These are phyloP conservation scores for Eptatretus burgeri DNA, from an alignment of 2,113 vertebrate species.

Conservation along the genomic window DNA sequence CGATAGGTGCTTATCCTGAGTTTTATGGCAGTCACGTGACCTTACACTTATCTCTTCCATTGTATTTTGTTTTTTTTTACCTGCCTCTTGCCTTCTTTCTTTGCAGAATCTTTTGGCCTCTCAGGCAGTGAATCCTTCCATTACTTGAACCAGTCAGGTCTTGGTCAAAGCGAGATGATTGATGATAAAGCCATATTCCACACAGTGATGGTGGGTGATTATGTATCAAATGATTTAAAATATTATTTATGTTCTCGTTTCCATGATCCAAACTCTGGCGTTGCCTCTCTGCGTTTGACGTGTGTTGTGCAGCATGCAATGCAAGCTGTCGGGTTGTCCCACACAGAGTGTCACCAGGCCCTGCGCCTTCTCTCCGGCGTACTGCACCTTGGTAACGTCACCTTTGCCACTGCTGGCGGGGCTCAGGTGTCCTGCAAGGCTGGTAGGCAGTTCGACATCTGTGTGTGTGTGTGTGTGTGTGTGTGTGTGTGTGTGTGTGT, in stretches of 20 bases:
- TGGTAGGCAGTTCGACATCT: constrained; percentile 19
- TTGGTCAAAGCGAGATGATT: constrained; percentile 36
- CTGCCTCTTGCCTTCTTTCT: constrained; percentile 10
- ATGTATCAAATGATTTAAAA: not conserved
- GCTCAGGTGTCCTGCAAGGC: constrained; percentile 69
- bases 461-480: not conserved
- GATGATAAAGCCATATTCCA: constrained; percentile 42
- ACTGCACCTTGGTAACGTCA: constrained; percentile 55
- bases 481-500: not conserved
- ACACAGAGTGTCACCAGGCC: constrained; percentile 42
- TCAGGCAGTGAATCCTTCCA: constrained; percentile 41
- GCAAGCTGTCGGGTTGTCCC: constrained; percentile 65
- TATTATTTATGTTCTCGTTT: not conserved
- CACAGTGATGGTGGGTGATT: constrained; percentile 44
- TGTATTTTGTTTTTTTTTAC: no score
- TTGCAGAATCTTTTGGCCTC: constrained; percentile 48
- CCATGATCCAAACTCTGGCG: no score
- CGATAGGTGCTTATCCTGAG: no score
- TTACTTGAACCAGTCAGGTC: constrained; percentile 64
- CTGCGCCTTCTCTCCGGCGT: constrained; percentile 54
- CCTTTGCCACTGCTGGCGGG: constrained; percentile 78
- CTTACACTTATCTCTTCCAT: no score
- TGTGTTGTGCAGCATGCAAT: constrained; percentile 33
- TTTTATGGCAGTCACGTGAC: no score
- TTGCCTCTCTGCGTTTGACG: no score